Conservation (phyloP, 2,797 vertebrate species). For the Enteromius argenteus region DNA sequence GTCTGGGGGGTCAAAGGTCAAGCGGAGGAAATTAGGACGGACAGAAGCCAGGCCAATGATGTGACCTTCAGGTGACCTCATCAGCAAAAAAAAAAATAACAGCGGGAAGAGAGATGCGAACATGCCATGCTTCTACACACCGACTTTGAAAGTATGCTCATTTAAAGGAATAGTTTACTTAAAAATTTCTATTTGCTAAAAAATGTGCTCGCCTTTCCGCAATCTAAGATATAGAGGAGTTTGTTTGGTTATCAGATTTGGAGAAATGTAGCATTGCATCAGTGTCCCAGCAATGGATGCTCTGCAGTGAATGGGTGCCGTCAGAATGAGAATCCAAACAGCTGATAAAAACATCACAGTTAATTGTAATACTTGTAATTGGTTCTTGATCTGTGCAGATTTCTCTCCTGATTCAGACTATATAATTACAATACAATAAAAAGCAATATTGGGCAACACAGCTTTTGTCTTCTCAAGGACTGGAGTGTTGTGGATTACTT, state of each 20-base stretch:
- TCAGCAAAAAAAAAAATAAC: conserved; percentile 10
- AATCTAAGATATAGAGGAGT: background rate
- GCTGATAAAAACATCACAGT: background rate
- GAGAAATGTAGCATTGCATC: background rate
- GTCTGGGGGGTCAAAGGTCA: conserved; percentile 40
- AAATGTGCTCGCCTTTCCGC: background rate
- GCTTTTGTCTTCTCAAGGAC: background rate
- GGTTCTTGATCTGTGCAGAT: no score
- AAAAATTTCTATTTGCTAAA: background rate
- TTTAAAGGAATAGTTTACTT: background rate
- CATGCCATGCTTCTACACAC: background rate
- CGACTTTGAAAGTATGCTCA: background rate
- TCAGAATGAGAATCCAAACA: background rate
- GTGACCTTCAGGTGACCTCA: conserved; percentile 32
- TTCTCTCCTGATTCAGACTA: no score
- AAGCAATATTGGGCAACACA: no score
- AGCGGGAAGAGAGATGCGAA: background rate
- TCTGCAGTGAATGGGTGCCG: background rate
- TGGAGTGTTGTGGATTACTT: background rate
- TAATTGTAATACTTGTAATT: no score
- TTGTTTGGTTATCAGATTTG: background rate
- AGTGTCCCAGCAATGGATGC: background rate
- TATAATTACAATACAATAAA: no score
- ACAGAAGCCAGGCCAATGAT: background rate
- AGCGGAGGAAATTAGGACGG: conserved; percentile 38